Evolutionary conservation across 2,888 invertebrate species (phyloP), one percentile per base, ranked within the genome.

Genomic region (Embidobia sp.): DNA sequence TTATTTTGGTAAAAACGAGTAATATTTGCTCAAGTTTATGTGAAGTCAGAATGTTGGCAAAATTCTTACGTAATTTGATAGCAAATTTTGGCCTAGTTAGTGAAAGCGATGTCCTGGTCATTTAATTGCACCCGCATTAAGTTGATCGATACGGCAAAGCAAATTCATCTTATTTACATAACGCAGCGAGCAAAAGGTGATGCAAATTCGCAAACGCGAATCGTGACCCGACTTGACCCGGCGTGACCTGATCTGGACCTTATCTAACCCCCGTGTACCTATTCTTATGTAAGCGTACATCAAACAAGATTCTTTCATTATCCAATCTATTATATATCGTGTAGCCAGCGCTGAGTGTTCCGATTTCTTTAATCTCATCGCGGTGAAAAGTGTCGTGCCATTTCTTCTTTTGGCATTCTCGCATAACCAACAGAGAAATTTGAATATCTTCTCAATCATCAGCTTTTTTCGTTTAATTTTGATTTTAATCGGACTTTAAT

Each of bases 111-210:
- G 18, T 22, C n/a, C 8, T 46, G 44, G 19, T 42, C 18, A 5
- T 35, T 46, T 57, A 57, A 67, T 67, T 57, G 33, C 40, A 11
- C 16, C 15, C 5, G 40, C 16, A 69, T 57, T 31, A 31, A 49
- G 55, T 57, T 48, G 31, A 69, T 42, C 42, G 37, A 8, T 3
- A 7, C 15, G 22, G 33, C 44, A 27, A 61, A 61, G 35, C 63
- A 31, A 55, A 46, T 61, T 53, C 61, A 53, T 44, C 61, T 16
- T 27, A 53, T 61, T 63, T 61, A 63, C 46, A 72, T 61, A 72
- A 61, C 27, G 22, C 51, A 18, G 8, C 13, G 18, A 19, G 29
- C 26, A n/a, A n/a, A n/a, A 63, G 18, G 16, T 10, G 15, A 42
- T 49, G 37, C n/a, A 29, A 40, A 63, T 49, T n/a, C n/a, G 15